phyloP scores from a whole-genome alignment of 2,113 vertebrate species.

The Xiphias gladius region DNA sequence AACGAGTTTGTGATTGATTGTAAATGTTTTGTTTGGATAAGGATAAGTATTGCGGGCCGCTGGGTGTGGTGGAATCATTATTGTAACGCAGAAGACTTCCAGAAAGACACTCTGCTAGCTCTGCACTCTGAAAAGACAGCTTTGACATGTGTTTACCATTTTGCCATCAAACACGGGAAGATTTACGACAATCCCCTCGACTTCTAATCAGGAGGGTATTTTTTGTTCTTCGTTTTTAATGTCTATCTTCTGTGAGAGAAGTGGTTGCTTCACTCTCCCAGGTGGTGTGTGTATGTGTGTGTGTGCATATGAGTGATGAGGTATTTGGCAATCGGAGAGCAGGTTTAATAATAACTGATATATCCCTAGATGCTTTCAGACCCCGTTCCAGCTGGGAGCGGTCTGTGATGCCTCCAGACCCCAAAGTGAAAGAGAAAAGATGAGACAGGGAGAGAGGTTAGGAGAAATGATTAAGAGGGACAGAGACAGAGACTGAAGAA shows the following conservation, averaged over 20 bases:
- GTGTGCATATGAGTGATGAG: conserved; percentile 68
- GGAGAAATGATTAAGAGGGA: conserved; percentile 52
- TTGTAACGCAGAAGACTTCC: conserved; percentile 48
- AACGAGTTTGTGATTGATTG: conserved; percentile 43
- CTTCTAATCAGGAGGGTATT: conserved; percentile 75
- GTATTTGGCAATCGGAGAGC: conserved; percentile 75
- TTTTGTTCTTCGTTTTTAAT: conserved; percentile 66
- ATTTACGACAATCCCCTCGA: conserved; percentile 71
- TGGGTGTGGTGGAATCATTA: conserved; percentile 58
- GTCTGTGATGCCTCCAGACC: conserved; percentile 70
- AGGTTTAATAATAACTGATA: conserved; percentile 78
- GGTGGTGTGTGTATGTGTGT: conserved; percentile 66
- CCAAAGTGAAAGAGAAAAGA: conserved; percentile 58
- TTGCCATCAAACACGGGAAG: conserved; percentile 65
- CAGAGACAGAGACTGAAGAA: conserved; percentile 40
- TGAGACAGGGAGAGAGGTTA: conserved; percentile 38
- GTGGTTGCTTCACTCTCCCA: conserved; percentile 70
- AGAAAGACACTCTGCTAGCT: conserved; percentile 49
- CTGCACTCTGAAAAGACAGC: conserved; percentile 56
- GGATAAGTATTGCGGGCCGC: conserved; percentile 15
- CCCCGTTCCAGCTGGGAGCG: conserved; percentile 74
- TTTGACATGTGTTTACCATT: conserved; percentile 79
- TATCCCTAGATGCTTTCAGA: conserved; percentile 75
- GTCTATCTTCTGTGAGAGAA: conserved; percentile 69
- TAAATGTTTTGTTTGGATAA: conserved; percentile 49